These are phyloP conservation scores for Drosophila santomea DNA, from an alignment of 1,140 invertebrate species.

Conservation along the genomic window DNA sequence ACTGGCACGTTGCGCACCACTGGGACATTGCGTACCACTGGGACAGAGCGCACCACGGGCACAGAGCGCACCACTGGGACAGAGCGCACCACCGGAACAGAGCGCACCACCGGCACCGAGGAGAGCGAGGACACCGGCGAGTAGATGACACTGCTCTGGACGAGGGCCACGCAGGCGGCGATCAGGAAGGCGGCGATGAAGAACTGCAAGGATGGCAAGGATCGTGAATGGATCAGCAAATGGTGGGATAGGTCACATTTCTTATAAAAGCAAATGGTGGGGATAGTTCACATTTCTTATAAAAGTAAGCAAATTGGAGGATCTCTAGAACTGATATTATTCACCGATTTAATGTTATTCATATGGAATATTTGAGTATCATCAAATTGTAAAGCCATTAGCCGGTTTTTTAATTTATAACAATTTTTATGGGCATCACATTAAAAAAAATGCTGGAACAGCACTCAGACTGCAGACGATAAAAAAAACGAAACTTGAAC, in stretches of 20 bases:
- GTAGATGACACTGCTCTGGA: slow-evolving; percentile 62
- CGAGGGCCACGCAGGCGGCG: slow-evolving; percentile 61
- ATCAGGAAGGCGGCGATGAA: slow-evolving; percentile 61
- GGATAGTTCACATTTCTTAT: no score
- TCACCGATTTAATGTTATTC: no score
- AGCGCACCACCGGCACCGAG: slow-evolving; percentile 35
- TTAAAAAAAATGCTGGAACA: neutral
- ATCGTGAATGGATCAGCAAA: no score
- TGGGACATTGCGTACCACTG: slow-evolving; percentile 28
- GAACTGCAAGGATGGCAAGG: slow-evolving; percentile 37
- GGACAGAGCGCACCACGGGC: slow-evolving; percentile 35
- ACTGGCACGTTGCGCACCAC: no score
- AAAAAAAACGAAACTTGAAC: neutral
- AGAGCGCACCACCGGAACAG: slow-evolving; percentile 12
- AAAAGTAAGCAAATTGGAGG: neutral
- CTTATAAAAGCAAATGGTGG: no score
- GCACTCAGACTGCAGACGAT: neutral
- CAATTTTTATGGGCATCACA: neutral
- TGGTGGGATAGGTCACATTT: neutral
- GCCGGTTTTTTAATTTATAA: neutral
- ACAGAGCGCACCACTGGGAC: slow-evolving; percentile 1
- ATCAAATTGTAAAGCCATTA: no score
- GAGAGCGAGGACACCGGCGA: slow-evolving; percentile 16
- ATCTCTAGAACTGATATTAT: neutral
- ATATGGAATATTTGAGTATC: no score